Evolutionary conservation across 2,888 invertebrate genomes (phyloP), one percentile per base, ranked within the genome.

Genomic region (Aplocera efformata): DNA sequence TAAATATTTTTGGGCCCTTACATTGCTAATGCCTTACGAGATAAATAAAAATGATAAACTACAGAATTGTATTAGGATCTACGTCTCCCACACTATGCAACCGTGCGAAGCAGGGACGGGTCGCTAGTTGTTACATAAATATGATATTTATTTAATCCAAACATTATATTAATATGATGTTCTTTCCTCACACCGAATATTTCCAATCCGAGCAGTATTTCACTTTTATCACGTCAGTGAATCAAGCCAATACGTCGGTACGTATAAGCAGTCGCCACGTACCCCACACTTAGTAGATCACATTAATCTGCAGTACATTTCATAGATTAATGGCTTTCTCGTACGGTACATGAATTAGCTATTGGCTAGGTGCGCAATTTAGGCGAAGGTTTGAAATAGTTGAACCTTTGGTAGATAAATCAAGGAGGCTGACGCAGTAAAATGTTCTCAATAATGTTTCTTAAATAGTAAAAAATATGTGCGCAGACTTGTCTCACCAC

Each of bases 301-400:
- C 54, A 57, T 60, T 65, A 63, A 65, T 64, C 62, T 56, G 53
- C 39, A 52, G 58, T 52, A 60, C 57, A 60, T 64, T 63, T 63
- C 50, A 42, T 45, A 56, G 60, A 65, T 65, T 60, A 65, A 67
- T 62, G 42, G 53, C 29, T 36, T 40, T 42, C 35, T 37, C 35
- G 50, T 42, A 48, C 49, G 37, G 50, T 48, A 43, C 47, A 51
- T 49, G 54, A 53, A 53, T 59, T 48, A 49, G 50, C 56, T 56
- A 64, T 60, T 31, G 26, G 53, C 50, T 52, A 43, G 54, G 55
- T 57, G 40, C 50, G 31, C 26, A 10, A 25, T 32, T 32, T 6
- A 33, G 20, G 22, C 27, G 22, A 27, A 20, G 17, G 10, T 7
- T 7, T 6, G 10, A 17, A n/a, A 13, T 21, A 21, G 3, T 17